phyloP scores from a whole-genome alignment of 2,797 vertebrate species.

The Taeniopygia guttata region DNA sequence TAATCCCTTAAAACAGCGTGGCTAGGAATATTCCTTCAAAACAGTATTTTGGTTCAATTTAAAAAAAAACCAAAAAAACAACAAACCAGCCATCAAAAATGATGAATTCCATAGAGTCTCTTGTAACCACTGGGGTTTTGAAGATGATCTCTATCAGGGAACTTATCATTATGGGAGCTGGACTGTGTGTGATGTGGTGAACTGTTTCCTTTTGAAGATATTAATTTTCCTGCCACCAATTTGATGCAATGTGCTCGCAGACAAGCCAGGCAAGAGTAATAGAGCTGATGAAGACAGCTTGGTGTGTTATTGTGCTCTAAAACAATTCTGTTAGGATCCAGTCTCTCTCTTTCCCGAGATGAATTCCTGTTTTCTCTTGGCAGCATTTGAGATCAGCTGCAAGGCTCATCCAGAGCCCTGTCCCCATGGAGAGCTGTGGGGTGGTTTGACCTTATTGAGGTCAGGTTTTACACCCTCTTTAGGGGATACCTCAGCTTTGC shows the following conservation, averaged over 20 bases:
- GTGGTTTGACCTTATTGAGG: neutral
- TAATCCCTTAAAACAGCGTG: constrained; percentile 35
- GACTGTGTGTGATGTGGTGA: neutral
- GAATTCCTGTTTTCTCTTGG: neutral
- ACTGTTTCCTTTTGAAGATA: constrained; percentile 11
- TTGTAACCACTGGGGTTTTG: constrained; percentile 12
- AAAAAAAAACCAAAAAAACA: neutral
- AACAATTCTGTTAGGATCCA: constrained; percentile 6
- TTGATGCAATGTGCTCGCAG: neutral
- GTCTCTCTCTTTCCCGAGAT: neutral
- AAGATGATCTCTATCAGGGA: constrained; percentile 3
- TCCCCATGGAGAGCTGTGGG: fast-evolving
- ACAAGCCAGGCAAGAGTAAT: neutral
- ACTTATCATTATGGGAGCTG: neutral
- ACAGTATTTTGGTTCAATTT: neutral
- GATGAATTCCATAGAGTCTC: neutral
- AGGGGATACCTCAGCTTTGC: neutral
- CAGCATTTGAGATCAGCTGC: fast-evolving
- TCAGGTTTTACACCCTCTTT: neutral
- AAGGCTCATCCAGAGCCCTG: neutral
- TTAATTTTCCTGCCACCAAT: constrained; percentile 12
- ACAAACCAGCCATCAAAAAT: neutral
- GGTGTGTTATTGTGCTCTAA: constrained; percentile 26
- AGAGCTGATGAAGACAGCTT: neutral
- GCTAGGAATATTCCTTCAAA: neutral